Percentiles rank a stretch among this genome's conserved stretches.
These are phyloP conservation scores for Resseliella maxima DNA, from an alignment of 2,888 invertebrate species.

Conservation along the genomic window DNA sequence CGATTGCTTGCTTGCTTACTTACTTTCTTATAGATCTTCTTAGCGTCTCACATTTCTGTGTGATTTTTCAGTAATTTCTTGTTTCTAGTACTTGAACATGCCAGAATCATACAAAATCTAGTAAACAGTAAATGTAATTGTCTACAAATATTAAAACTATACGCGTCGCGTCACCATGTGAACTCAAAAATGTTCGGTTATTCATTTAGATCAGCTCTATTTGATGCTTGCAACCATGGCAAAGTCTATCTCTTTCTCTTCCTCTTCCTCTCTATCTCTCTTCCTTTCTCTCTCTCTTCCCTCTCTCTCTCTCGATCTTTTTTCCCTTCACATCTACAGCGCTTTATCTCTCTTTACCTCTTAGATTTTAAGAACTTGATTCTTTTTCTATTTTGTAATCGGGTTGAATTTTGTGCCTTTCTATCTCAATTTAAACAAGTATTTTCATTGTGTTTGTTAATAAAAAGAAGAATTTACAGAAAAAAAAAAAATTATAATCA, in stretches of 20 bases:
- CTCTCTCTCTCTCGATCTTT: background rate
- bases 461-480: background rate
- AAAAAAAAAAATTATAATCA: background rate
- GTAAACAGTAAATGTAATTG: constrained; percentile 53
- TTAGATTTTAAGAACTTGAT: no score
- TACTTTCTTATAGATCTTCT: background rate
- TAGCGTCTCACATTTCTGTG: background rate
- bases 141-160: constrained; percentile 25
- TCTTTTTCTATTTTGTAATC: background rate
- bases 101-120: constrained; percentile 29
- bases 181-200: constrained; percentile 45
- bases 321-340: background rate
- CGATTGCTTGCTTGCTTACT: background rate
- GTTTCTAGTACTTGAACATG: background rate
- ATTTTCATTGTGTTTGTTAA: background rate
- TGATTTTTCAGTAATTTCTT: background rate
- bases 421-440: constrained; percentile 12
- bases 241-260: background rate
- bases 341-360: no score
- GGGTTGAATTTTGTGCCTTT: constrained; percentile 12
- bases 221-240: background rate
- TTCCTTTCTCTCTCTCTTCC: background rate
- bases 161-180: constrained; percentile 48
- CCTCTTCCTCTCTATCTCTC: background rate
- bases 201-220: constrained; percentile 51